Evolutionary conservation across 2,888 invertebrate genomes (phyloP).

Genomic region (Drosophila percnosoma): DNA sequence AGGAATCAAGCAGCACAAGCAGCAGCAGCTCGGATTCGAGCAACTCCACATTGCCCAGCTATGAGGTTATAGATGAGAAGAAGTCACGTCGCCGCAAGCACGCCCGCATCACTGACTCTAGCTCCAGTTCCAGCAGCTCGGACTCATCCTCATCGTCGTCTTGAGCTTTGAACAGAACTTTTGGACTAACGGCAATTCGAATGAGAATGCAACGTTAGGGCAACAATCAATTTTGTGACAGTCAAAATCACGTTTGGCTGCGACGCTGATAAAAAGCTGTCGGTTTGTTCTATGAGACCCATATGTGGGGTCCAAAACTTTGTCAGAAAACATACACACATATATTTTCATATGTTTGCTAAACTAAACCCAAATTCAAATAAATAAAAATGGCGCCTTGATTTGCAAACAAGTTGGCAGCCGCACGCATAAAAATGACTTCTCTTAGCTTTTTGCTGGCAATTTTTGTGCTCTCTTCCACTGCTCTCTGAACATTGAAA

Average conservation of each 20-base stretch:
- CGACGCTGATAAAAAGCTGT: constrained; percentile 26
- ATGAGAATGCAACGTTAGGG: constrained; percentile 34
- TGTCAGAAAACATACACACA: constrained; percentile 38
- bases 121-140: constrained; percentile 73
- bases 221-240: constrained; percentile 44
- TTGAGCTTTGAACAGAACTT: constrained; percentile 39
- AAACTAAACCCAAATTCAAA: constrained; percentile 35
- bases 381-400: constrained; percentile 58
- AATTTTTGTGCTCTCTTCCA: not conserved
- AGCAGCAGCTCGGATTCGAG: constrained; percentile 80
- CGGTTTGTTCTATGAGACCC: constrained; percentile 38
- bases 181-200: constrained; percentile 50
- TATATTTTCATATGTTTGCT: constrained; percentile 66
- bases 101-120: constrained; percentile 68
- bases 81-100: constrained; percentile 75
- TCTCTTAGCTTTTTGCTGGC: constrained; percentile 18
- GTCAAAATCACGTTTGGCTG: constrained; percentile 39
- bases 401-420: constrained; percentile 45
- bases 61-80: constrained; percentile 83
- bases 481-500: constrained; percentile 21
- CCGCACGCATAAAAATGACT: not conserved
- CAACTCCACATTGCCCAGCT: constrained; percentile 83
- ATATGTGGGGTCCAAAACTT: constrained; percentile 27
- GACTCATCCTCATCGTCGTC: constrained; percentile 74
- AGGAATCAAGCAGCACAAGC: constrained; percentile 77